phyloP scores from a whole-genome alignment of 2,113 vertebrate genomes.

The Nasalis larvatus region DNA sequence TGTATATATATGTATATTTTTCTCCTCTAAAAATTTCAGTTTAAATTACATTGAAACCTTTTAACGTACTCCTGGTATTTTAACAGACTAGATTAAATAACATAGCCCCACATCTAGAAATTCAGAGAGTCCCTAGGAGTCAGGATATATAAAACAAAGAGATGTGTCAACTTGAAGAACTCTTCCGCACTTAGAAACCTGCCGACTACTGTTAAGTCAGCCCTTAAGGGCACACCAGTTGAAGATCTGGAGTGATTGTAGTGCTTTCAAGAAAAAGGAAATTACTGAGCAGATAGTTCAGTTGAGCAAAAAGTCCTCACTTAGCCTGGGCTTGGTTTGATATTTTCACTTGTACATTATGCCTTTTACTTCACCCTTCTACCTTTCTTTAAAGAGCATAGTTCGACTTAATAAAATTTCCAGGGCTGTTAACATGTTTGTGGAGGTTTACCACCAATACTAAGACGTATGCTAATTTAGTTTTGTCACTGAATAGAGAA shows the following conservation, averaged over 20 bases:
- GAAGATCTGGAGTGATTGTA: background rate
- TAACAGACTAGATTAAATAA: background rate
- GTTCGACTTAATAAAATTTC: background rate
- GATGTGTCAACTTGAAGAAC: background rate
- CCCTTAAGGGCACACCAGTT: background rate
- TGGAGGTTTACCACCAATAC: background rate
- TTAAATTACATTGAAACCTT: conserved; percentile 2
- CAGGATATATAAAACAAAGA: background rate
- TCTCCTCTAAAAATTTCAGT: background rate
- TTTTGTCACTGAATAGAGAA: background rate
- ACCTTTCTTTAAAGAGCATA: background rate
- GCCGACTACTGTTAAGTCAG: background rate
- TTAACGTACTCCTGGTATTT: background rate
- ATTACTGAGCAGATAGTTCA: background rate
- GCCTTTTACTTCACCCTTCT: background rate
- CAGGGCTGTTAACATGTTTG: background rate
- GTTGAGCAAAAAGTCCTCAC: background rate
- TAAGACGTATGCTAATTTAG: background rate
- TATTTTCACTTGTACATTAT: background rate
- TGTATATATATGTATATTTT: background rate
- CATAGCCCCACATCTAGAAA: background rate
- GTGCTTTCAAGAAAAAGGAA: background rate
- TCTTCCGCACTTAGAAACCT: background rate
- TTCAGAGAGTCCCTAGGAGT: background rate
- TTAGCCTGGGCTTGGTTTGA: background rate